Evolutionary conservation across 2,113 vertebrate species (phyloP).

Genomic region (Ceratotherium simum): DNA sequence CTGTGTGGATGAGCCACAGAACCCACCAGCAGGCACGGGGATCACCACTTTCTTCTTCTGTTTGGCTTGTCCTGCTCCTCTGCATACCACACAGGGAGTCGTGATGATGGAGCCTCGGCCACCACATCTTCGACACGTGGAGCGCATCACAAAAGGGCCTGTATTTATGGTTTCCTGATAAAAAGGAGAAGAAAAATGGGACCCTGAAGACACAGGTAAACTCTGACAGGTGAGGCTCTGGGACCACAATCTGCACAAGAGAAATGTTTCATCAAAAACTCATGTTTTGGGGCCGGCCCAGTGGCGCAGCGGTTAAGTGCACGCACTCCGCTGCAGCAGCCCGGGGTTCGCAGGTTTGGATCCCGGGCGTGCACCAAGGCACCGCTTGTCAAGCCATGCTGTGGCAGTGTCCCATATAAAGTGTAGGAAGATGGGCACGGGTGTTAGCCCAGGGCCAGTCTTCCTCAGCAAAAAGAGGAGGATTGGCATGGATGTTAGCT

Average conservation of each 20-base stretch:
- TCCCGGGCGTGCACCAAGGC: too few species aligned
- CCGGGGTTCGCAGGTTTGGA: too few species aligned
- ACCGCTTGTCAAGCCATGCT: too few species aligned
- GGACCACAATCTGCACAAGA: neutral
- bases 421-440: too few species aligned
- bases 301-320: too few species aligned
- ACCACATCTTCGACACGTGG: constrained; percentile 94
- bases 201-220: neutral
- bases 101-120: constrained; percentile 94
- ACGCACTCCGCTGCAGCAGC: too few species aligned
- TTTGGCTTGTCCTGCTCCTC: constrained; percentile 94
- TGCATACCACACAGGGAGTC: constrained; percentile 91
- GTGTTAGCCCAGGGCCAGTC: too few species aligned
- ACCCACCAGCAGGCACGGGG: constrained; percentile 96
- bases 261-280: neutral
- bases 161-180: constrained; percentile 96
- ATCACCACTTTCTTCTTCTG: constrained; percentile 95
- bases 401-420: too few species aligned
- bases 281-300: too few species aligned
- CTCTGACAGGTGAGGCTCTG: neutral
- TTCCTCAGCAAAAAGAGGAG: too few species aligned
- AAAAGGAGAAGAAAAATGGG: neutral
- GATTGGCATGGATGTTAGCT: too few species aligned
- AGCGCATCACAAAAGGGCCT: constrained; percentile 98
- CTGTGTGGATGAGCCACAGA: rapidly evolving